Conservation (phyloP, 1,140 invertebrate genomes). For the Linepithema humile region DNA sequence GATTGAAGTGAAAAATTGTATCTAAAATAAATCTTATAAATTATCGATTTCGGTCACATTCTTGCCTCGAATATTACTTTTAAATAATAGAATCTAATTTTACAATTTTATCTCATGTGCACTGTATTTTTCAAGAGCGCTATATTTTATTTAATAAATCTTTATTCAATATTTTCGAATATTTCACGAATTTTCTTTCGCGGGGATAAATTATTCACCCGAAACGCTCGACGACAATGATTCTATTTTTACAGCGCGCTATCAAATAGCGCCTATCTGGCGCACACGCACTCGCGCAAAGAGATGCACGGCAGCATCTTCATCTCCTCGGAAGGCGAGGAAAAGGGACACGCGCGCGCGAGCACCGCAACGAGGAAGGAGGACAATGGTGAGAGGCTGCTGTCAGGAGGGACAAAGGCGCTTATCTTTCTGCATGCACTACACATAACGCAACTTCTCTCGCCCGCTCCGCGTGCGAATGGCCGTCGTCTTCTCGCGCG, state of each 20-base stretch:
- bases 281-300: not conserved
- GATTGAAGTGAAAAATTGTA: too few relatives aligned
- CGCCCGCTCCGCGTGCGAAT: not conserved
- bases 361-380: slow-evolving; percentile 22
- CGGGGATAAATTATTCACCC: not conserved
- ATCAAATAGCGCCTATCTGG: not conserved
- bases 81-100: too few relatives aligned
- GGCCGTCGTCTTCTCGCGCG: slow-evolving; percentile 7
- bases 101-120: too few relatives aligned
- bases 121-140: too few relatives aligned
- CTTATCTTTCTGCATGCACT: slow-evolving; percentile 63
- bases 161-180: not conserved
- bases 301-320: slow-evolving; percentile 5
- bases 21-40: too few relatives aligned
- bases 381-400: slow-evolving; percentile 61
- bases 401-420: slow-evolving; percentile 62
- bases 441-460: not conserved
- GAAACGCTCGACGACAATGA: not conserved
- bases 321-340: not conserved
- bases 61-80: too few relatives aligned
- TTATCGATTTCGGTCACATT: too few relatives aligned
- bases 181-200: not conserved
- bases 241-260: not conserved
- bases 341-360: slow-evolving; percentile 6
- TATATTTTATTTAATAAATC: too few relatives aligned